Base-by-base conservation (phyloP, 2,797 vertebrate species). In the Arnoldichthys spilopterus region DNA sequence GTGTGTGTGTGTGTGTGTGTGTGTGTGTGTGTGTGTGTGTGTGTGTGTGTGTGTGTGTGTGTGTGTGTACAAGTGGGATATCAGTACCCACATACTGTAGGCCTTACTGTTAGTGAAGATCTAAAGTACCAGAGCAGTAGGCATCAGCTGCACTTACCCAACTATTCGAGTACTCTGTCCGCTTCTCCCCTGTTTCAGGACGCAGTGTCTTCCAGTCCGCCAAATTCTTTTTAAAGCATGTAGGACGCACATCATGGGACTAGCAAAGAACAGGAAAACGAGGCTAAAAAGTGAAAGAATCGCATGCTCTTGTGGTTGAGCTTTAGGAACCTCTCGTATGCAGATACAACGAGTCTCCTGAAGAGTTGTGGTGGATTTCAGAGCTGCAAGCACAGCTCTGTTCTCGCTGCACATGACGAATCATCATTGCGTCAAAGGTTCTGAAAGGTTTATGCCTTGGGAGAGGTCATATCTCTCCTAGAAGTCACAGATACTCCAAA, bases 201-300 rank as follows among this genome's bases (percentile, higher is more conserved):
- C 72, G 43, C 67, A 6, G 9, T 18, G 49, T 72, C 74, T 74
- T 76, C 59, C 64, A 13, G 26, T 71, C 45, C 53, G 18, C 43
- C 43, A 45, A 45, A 53, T 63, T 5, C 9, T 8, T 4, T 77
- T 84, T 81, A 79, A 71, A 76, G 62, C 77, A 84, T 82, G 74
- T 82, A 84, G 82, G 79, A 54, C 77, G 24, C 43, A 2, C 71
- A 34, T 32, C 24, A 13, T 61, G 80, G 78, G 80, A 86, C 8
- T 22, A 53, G 13, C 63, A 26, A 22, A 49, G 40, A 66, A 37
- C 32, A 68, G 51, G 70, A 37, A 73, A 76, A 59, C 3, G 6
- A 58, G 56, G 13, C 58, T 80, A 7, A 59, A 58, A 64, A 37
- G 51, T n/a, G 24, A 53, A n/a, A 18, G 7, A 62, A n/a, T 32